Evolutionary conservation across 2,113 vertebrate species (phyloP), one percentile per base, ranked within the genome.

Genomic region (Oncorhynchus masou): DNA sequence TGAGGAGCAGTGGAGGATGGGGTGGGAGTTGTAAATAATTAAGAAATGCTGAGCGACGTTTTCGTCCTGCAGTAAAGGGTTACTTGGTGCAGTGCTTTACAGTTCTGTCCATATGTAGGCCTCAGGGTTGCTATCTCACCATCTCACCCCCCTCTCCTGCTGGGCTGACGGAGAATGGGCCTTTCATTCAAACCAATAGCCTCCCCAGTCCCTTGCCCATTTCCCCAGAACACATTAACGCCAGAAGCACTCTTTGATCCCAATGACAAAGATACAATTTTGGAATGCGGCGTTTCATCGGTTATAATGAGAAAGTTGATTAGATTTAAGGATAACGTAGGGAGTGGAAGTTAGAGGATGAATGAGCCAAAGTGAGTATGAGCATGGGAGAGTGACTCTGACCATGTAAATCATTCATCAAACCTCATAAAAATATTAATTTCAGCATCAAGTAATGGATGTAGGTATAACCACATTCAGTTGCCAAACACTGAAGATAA

Each of bases 21-120:
- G 39, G 9, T 77, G 77, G 71, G 79, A 80, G 82, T 45, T 45
- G 88, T 91, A 90, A 92, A 92, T 92, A 91, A 91, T 92, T 91
- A 86, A 92, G 73, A 90, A 91, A 88, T 88, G 88, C 90, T 90
- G 88, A 91, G 89, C 87, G 88, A 90, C 89, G 85, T 85, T 84
- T 88, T 91, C 70, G 25, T 80, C 79, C 83, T 85, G 88, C 85
- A 85, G 87, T 74, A 76, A 76, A 83, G 57, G 72, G 59, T 71
- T 84, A 78, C 71, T 72, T 86, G 86, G 75, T 86, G 88, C 91
- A 91, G 81, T 86, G 88, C 84, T 85, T 85, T 74, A 82, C 81
- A 77, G 27, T 76, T 49, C 79, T 29, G 60, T 57, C 73, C 75
- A 75, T n/a, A 72, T 85, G 75, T 76, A 75, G 70, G 72, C 66